Percentiles rank a stretch among this genome's conserved stretches.
phyloP scores from a whole-genome alignment of 2,797 vertebrate genomes.

The Adrianichthys oophorus region DNA sequence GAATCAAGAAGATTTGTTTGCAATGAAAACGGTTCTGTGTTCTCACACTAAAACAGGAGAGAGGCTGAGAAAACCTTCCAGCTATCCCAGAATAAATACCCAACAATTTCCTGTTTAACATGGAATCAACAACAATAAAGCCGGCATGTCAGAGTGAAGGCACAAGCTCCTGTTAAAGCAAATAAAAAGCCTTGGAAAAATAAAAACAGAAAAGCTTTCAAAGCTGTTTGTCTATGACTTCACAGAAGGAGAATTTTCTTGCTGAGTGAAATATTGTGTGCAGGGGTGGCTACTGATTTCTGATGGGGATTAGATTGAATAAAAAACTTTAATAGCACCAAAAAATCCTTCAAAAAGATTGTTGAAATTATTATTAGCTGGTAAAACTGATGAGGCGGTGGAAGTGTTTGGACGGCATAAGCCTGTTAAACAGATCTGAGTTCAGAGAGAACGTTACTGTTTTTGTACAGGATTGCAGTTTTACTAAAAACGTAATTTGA shows the following conservation, averaged over 20 bases:
- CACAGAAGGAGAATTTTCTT: not conserved
- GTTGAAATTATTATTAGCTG: too few species aligned
- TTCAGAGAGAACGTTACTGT: too few species aligned
- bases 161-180: slow-evolving; percentile 29
- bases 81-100: slow-evolving; percentile 32
- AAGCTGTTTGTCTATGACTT: slow-evolving; percentile 11
- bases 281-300: not conserved
- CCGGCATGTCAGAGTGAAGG: slow-evolving; percentile 12
- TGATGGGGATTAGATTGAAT: not conserved
- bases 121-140: slow-evolving; percentile 42
- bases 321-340: too few species aligned
- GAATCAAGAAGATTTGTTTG: too few species aligned
- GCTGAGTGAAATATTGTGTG: not conserved
- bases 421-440: too few species aligned
- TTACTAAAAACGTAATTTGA: too few species aligned
- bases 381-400: too few species aligned
- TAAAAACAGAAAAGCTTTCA: slow-evolving; percentile 1
- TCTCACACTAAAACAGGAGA: slow-evolving; percentile 7
- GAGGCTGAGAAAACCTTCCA: slow-evolving; percentile 24
- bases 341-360: too few species aligned
- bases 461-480: too few species aligned
- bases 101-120: slow-evolving; percentile 61
- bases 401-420: too few species aligned
- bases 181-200: slow-evolving; percentile 34
- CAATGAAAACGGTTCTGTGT: not conserved